Base-by-base conservation (phyloP, 2,888 invertebrate species). In the Dasypogon diadema region DNA sequence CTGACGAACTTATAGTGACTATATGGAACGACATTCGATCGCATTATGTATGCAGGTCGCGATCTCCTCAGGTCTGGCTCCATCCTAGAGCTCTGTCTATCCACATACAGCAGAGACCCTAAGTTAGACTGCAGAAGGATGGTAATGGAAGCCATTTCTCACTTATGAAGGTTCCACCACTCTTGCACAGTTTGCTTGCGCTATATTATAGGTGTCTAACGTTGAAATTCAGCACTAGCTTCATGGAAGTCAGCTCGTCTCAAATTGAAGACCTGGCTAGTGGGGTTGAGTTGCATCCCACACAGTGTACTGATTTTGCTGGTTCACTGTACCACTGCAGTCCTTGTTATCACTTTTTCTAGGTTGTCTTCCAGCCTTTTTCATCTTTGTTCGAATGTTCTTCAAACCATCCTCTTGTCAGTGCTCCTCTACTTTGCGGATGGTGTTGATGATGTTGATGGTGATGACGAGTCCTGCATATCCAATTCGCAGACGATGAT, bases 381-480 rank as follows among this genome's bases (percentile, higher is more conserved):
- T 56, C 56, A 56, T 73, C 73, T 73, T 56, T 73, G 55, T 73
- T 73, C 73, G 24, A 73, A 56, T 73, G 14, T 42, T 73, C 24
- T 42, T n/a, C 56, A 22, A 42, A 55, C 42, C 56, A 21, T 22
- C 24, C 37, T 24, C 10, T 16, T 37, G 55, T 18, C 22, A 18
- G 54, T 73, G 21, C 46, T 68, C 42, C 55, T 56, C 30, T 60
- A 30, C 58, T 72, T 75, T 75, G 48, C 51, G 75, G 75, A 73
- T 75, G 75, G 75, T 77, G 77, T 75, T 77, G 73, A 75, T 77
- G 77, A 75, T 77, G 73, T 73, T 73, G 73, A 73, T 73, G 77
- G 75, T 26, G 58, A 75, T 77, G 77, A 77, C 77, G 74, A 68
- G 77, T 63, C 77, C 74, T 77, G 77, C 72, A 77, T 77, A 77